Conservation (phyloP, 1,140 invertebrate genomes). For the Yoshiicerus persimilis region DNA sequence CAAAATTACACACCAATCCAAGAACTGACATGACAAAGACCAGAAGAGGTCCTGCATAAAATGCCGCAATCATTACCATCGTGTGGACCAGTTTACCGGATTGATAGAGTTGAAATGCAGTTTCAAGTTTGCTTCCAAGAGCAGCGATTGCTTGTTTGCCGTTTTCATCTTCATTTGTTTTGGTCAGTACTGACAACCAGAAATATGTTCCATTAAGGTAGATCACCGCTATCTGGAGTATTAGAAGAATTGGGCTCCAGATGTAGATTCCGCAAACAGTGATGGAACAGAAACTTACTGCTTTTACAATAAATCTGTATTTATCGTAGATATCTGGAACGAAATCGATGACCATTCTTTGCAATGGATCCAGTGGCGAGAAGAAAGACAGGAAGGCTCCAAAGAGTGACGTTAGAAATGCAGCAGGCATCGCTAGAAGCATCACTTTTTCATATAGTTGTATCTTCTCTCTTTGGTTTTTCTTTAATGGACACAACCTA, state of each 20-base stretch:
- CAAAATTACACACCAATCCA: not conserved
- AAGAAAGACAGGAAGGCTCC: not conserved
- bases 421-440: not conserved
- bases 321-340: not conserved
- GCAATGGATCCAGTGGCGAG: not conserved
- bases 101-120: not conserved
- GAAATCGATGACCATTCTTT: not conserved
- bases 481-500: not conserved
- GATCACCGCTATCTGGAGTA: not conserved
- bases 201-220: not conserved
- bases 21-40: not conserved
- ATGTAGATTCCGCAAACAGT: not conserved
- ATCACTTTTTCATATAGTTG: not conserved
- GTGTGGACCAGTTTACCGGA: not conserved
- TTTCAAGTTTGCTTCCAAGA: not conserved
- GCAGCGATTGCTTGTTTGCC: not conserved
- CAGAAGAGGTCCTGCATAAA: not conserved
- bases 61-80: not conserved
- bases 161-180: not conserved
- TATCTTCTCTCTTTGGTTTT: not conserved
- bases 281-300: not conserved
- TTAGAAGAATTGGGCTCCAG: not conserved
- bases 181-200: not conserved
- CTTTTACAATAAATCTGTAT: not conserved
- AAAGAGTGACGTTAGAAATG: not conserved